Base-by-base conservation (phyloP, 2,888 invertebrate species). In the Tachina grossa region DNA sequence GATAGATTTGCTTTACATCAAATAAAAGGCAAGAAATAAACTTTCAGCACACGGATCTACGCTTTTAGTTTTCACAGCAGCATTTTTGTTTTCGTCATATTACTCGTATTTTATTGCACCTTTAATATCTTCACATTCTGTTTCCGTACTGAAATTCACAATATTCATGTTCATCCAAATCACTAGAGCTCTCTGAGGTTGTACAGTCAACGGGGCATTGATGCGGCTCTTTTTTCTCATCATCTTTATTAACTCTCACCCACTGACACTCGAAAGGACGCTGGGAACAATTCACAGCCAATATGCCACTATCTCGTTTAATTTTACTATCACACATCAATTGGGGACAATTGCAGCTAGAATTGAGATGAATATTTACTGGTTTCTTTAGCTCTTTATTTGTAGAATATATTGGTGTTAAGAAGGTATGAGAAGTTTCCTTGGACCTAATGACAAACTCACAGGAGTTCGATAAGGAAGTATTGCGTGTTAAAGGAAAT, bases 181-280 rank as follows among this genome's bases (percentile, higher is more conserved):
- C 85, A 59, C 84, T 86, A 11, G 87, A 88, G 74, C 85, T 87
- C n/a, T 63, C 22, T 9, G 68, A 75, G 43, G 68, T 82, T 45
- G 81, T 55, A 66, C 91, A 91, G 69, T 91, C 91, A 10, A 91
- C 85, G n/a, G 91, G 91, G 2, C 91, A 91, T 75, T 91, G 90
- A 75, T 91, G 91, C 41, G 89, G 85, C 76, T 88, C 87, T 82
- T 88, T 89, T 8, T 55, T 57, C 14, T 89, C 89, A 19, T 87
- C 55, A 19, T 87, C 55, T 0, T 89, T 80, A 63, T 91, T 88
- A 16, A 89, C 14, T 6, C 90, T 89, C 45, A 89, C 87, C 91
- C 91, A 91, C 22, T 88, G 88, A 51, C 91, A 91, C 76, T 90
- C 88, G 74, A 88, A 91, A 5, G 91, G 90, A 14, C 91, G 91